phyloP scores from a whole-genome alignment of 2,797 vertebrate genomes.

The Acestrorhynchus altus region DNA sequence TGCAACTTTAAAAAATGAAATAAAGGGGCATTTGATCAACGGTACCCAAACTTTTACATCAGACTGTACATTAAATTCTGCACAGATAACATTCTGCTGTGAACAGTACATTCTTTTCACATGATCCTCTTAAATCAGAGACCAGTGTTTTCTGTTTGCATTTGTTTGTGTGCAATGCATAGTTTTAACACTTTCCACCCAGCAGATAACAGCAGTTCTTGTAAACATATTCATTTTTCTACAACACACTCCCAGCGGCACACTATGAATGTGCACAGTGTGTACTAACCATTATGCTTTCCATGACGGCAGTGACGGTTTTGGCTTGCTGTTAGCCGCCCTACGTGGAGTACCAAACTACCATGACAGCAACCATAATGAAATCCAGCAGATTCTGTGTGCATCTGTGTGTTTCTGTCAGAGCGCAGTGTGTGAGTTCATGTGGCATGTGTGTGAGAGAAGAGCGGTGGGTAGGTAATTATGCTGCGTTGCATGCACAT shows the following conservation, averaged over 20 bases:
- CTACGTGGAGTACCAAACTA: constrained; percentile 19
- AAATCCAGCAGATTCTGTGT: constrained; percentile 49
- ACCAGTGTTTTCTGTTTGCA: background rate
- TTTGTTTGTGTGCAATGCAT: background rate
- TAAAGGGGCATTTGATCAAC: too few relatives aligned
- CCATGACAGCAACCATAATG: constrained; percentile 34
- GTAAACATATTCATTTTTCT: background rate
- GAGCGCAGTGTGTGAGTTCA: constrained; percentile 1
- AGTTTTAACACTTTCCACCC: background rate
- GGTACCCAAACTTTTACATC: too few relatives aligned
- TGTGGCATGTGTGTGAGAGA: constrained; percentile 14
- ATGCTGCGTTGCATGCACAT: constrained; percentile 33
- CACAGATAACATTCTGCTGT: too few relatives aligned
- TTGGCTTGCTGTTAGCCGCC: constrained; percentile 8
- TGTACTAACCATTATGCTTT: constrained; percentile 4
- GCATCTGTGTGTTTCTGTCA: constrained; percentile 38
- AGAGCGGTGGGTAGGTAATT: constrained; percentile 43
- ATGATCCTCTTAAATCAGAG: background rate
- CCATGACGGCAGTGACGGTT: constrained; percentile 22
- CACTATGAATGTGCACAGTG: too few relatives aligned
- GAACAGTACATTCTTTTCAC: too few relatives aligned
- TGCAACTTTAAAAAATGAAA: too few relatives aligned
- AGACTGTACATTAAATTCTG: too few relatives aligned
- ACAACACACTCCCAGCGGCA: background rate
- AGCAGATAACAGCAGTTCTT: background rate